These are phyloP conservation scores for Odocoileus virginianus DNA, from an alignment of 2,113 vertebrate genomes.

Conservation along the genomic window DNA sequence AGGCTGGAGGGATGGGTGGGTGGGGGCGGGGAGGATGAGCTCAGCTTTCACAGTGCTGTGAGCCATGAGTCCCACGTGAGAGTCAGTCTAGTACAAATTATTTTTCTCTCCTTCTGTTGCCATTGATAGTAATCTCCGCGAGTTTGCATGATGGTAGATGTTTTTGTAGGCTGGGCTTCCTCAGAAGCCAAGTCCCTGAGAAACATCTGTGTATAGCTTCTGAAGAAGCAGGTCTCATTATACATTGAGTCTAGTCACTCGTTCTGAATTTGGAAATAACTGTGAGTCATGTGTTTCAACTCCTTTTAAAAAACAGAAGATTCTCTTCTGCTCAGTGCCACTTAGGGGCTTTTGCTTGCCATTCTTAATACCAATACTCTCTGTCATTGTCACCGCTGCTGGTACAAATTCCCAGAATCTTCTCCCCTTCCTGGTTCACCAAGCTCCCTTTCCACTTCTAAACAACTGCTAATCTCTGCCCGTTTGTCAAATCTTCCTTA, in stretches of 20 bases:
- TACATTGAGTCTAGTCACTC: background rate
- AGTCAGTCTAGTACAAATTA: background rate
- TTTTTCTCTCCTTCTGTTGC: background rate
- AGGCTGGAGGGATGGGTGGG: background rate
- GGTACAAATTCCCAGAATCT: background rate
- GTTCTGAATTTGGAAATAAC: slow-evolving; percentile 10
- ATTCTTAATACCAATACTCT: background rate
- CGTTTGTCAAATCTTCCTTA: background rate
- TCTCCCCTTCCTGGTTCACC: background rate
- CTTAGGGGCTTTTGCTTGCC: background rate
- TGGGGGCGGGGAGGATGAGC: background rate
- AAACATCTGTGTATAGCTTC: background rate
- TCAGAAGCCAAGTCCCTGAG: background rate
- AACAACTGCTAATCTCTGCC: background rate
- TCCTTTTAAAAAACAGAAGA: background rate
- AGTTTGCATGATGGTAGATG: background rate
- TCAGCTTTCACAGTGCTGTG: background rate
- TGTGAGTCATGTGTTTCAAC: background rate
- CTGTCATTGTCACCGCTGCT: background rate
- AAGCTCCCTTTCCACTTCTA: background rate
- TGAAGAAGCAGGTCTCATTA: background rate
- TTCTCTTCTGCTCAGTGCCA: background rate
- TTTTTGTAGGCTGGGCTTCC: background rate
- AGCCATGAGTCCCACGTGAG: background rate
- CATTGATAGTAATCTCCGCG: rapidly evolving